These are phyloP conservation scores for Harpalus rubripes DNA, from an alignment of 2,888 invertebrate species.

Conservation along the genomic window DNA sequence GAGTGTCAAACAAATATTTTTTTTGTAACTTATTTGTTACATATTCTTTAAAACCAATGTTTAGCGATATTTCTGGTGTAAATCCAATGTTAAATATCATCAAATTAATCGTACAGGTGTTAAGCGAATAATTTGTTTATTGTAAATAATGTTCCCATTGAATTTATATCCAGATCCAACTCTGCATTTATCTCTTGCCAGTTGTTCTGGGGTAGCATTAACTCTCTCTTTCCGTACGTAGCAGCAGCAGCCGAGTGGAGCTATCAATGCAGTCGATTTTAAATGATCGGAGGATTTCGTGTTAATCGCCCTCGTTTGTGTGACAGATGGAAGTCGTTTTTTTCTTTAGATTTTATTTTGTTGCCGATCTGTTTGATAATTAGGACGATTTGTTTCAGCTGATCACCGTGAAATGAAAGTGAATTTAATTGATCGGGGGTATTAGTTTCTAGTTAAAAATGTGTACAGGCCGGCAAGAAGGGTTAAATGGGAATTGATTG, in stretches of 20 bases:
- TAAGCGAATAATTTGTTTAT: neutral
- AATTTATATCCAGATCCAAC: neutral
- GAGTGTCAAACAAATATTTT: no score
- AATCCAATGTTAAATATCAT: neutral
- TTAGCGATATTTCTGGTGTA: neutral
- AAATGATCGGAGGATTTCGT: constrained; percentile 47
- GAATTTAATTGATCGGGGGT: constrained; percentile 52
- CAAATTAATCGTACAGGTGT: neutral
- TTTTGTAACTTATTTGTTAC: no score
- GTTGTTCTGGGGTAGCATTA: neutral
- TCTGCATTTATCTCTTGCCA: neutral
- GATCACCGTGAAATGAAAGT: constrained; percentile 52
- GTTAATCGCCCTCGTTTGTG: constrained; percentile 47
- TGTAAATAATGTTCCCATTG: neutral
- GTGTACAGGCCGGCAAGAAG: constrained; percentile 26
- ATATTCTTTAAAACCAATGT: no score
- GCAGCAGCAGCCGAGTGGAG: neutral
- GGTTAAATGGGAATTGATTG: constrained; percentile 42
- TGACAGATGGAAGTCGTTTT: constrained; percentile 49
- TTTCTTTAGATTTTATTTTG: constrained; percentile 50
- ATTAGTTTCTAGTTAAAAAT: constrained; percentile 53
- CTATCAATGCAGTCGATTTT: constrained; percentile 32
- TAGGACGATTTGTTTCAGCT: constrained; percentile 48
- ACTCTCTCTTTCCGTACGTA: constrained; percentile 6
- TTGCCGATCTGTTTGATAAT: constrained; percentile 48